These are phyloP conservation scores for Corbicula japonica DNA, from an alignment of 2,888 invertebrate species.

Conservation along the genomic window DNA sequence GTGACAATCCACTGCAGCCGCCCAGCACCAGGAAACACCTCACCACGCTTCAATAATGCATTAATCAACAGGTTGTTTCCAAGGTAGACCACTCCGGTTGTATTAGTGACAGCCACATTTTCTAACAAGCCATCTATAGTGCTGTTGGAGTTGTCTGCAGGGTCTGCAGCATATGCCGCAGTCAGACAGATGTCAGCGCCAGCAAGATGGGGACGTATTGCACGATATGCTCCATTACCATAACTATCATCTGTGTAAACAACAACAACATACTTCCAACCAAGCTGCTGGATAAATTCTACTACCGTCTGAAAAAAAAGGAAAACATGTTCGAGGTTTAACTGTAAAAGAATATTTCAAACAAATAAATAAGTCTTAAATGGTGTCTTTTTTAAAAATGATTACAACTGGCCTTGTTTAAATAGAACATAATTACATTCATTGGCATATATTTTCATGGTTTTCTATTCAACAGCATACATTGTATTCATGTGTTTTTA, in stretches of 20 bases:
- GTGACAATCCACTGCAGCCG: conserved; percentile 83
- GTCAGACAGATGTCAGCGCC: conserved; percentile 79
- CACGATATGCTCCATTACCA: conserved; percentile 71
- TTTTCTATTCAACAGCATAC: too few species aligned
- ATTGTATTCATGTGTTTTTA: too few species aligned
- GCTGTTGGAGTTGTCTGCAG: conserved; percentile 50
- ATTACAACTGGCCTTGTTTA: too few species aligned
- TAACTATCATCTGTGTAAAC: conserved; percentile 84
- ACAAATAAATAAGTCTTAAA: too few species aligned
- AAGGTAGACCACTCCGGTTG: conserved; percentile 79
- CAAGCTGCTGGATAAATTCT: conserved; percentile 82
- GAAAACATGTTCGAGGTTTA: too few species aligned
- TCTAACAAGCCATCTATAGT: conserved; percentile 66
- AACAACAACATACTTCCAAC: conserved; percentile 86
- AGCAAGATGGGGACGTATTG: conserved; percentile 71
- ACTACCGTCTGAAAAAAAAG: conserved; percentile 81
- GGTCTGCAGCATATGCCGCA: conserved; percentile 70
- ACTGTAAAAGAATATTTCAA: too few species aligned
- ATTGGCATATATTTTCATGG: too few species aligned
- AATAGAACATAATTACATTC: too few species aligned
- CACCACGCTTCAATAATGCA: conserved; percentile 68
- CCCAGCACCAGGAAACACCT: conserved; percentile 67
- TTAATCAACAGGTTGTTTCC: conserved; percentile 65
- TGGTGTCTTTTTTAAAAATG: too few species aligned
- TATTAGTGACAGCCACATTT: conserved; percentile 64